A percentile compares a stretch with the other conserved stretches of the same genome.
These are phyloP conservation scores for Mormoops blainvillei DNA, from an alignment of 2,113 vertebrate genomes.

Conservation along the genomic window DNA sequence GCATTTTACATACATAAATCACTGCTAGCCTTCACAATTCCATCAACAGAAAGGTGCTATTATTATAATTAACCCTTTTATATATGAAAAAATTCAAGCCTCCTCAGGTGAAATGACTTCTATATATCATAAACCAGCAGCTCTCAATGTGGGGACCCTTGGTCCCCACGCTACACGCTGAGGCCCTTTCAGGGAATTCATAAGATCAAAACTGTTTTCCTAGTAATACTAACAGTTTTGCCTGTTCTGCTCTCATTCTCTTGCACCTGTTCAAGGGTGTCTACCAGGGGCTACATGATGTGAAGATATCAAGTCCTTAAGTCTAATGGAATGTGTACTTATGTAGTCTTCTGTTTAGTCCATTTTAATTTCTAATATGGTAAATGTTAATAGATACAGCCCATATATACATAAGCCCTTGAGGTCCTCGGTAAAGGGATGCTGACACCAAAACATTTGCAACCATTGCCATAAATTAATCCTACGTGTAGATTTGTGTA, in stretches of 20 bases:
- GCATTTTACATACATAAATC: background rate
- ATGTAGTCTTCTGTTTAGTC: background rate
- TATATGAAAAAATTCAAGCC: background rate
- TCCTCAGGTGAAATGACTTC: background rate
- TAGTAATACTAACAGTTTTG: background rate
- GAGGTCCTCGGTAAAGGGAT: background rate
- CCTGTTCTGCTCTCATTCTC: background rate
- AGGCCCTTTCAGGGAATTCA: background rate
- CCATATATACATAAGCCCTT: background rate
- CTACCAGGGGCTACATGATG: background rate
- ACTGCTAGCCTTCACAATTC: background rate
- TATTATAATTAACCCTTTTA: background rate
- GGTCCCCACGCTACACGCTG: background rate
- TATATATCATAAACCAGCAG: background rate
- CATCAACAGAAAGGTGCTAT: background rate
- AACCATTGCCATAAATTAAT: background rate
- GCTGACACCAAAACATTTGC: background rate
- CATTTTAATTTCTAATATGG: background rate
- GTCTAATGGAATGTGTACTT: background rate
- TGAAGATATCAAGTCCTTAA: background rate
- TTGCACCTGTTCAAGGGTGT: background rate
- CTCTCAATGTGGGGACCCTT: background rate
- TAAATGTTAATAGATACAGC: background rate
- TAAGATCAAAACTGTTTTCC: background rate
- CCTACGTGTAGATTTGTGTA: background rate